Evolutionary conservation across 2,888 invertebrate species (phyloP).

Genomic region (Merodon equestris): DNA sequence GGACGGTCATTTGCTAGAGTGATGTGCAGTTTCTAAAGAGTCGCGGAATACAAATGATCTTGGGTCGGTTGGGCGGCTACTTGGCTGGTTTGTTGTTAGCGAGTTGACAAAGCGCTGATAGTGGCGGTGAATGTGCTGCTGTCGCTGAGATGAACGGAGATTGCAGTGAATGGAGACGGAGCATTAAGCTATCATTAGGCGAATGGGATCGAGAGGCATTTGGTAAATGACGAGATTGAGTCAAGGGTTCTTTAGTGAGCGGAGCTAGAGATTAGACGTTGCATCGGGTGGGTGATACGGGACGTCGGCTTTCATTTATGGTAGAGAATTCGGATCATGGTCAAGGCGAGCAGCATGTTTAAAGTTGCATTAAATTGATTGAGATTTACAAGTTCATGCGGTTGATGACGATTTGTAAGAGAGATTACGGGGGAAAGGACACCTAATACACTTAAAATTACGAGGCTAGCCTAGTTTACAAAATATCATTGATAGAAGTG

Average conservation of each 20-base stretch:
- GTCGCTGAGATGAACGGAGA: constrained; percentile 25
- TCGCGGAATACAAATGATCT: constrained; percentile 53
- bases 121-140: constrained; percentile 7
- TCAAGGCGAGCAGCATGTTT: too few relatives aligned
- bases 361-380: too few relatives aligned
- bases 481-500: too few relatives aligned
- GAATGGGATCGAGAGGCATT: constrained; percentile 16
- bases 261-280: background rate
- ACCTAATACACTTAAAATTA: too few relatives aligned
- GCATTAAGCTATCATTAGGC: constrained; percentile 32
- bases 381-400: too few relatives aligned
- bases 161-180: constrained; percentile 4
- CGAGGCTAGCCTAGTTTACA: too few relatives aligned
- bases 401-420: too few relatives aligned
- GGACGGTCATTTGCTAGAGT: constrained; percentile 48
- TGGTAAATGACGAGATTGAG: constrained; percentile 28
- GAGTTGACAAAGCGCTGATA: too few relatives aligned
- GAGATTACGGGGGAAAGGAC: too few relatives aligned
- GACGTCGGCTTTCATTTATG: too few relatives aligned
- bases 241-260: constrained; percentile 7
- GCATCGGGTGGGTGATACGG: too few relatives aligned
- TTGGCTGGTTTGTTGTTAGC: background rate
- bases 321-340: too few relatives aligned
- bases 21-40: constrained; percentile 40
- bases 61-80: constrained; percentile 23